These are phyloP conservation scores for Palaemon carinicauda DNA, from an alignment of 1,140 invertebrate genomes.

Conservation along the genomic window DNA sequence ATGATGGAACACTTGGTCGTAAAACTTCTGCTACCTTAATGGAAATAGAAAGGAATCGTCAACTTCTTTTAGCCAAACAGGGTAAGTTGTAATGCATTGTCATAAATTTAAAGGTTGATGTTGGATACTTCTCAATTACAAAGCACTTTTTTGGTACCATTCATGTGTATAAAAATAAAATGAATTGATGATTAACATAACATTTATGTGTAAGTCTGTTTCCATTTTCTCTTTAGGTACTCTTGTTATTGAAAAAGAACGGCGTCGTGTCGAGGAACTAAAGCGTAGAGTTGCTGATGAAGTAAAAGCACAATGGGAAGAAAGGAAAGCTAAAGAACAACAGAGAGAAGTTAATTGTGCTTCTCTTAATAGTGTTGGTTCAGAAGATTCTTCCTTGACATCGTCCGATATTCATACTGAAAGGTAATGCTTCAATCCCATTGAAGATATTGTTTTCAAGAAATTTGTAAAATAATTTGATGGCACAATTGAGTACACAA, in stretches of 20 bases:
- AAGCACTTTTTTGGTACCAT: neutral
- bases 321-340: constrained; percentile 63
- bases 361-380: constrained; percentile 76
- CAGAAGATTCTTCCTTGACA: constrained; percentile 72
- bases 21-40: constrained; percentile 87
- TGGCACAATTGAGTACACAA: no score
- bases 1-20: constrained; percentile 74
- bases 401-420: constrained; percentile 74
- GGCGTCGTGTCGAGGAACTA: constrained; percentile 83
- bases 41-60: constrained; percentile 87
- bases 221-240: constrained; percentile 70
- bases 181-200: neutral
- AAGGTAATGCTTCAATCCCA: constrained; percentile 66
- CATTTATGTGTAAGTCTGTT: neutral
- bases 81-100: constrained; percentile 68
- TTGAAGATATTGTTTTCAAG: no score
- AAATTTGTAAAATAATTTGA: no score
- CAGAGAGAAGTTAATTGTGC: constrained; percentile 73
- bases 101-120: no score
- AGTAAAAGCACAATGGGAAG: constrained; percentile 85
- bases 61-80: constrained; percentile 88
- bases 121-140: neutral
- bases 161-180: no score
- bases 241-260: constrained; percentile 89
- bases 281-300: constrained; percentile 88